Percentiles rank a stretch among this genome's conserved stretches.
Conservation (phyloP, 2,113 vertebrate species). For the Cyanistes caeruleus region DNA sequence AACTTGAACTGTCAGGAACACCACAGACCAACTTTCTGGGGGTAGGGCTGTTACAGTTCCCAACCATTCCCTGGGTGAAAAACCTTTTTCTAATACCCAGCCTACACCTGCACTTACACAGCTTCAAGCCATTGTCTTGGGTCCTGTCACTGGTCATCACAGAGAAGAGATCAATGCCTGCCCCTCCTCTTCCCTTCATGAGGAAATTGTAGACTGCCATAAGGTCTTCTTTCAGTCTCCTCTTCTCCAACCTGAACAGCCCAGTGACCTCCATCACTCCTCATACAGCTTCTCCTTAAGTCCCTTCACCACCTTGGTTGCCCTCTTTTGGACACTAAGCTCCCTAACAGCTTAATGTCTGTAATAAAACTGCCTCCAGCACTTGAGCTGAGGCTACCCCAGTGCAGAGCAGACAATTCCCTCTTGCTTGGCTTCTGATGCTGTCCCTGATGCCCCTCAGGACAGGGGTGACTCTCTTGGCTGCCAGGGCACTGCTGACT, state of each 20-base stretch:
- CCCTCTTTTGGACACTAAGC: not conserved
- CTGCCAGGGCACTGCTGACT: not conserved
- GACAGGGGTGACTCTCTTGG: not conserved
- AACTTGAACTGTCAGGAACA: not conserved
- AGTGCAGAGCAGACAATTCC: not conserved
- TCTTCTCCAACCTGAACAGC: not conserved
- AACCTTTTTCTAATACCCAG: not conserved
- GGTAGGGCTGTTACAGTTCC: not conserved
- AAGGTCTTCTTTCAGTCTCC: not conserved
- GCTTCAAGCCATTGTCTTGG: not conserved
- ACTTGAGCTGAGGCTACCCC: fast-evolving
- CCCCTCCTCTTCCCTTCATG: not conserved
- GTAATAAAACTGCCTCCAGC: not conserved
- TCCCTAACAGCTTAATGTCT: not conserved
- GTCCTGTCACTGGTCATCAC: not conserved
- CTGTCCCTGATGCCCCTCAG: not conserved
- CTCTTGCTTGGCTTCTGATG: not conserved
- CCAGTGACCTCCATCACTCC: not conserved
- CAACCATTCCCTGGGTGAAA: not conserved
- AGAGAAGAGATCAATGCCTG: not conserved
- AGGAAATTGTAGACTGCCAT: no score
- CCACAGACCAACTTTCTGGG: not conserved
- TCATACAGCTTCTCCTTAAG: not conserved
- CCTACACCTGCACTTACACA: not conserved
- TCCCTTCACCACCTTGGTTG: not conserved